These are phyloP conservation scores for Rallus limicola DNA, from an alignment of 2,113 vertebrate genomes.

Conservation along the genomic window DNA sequence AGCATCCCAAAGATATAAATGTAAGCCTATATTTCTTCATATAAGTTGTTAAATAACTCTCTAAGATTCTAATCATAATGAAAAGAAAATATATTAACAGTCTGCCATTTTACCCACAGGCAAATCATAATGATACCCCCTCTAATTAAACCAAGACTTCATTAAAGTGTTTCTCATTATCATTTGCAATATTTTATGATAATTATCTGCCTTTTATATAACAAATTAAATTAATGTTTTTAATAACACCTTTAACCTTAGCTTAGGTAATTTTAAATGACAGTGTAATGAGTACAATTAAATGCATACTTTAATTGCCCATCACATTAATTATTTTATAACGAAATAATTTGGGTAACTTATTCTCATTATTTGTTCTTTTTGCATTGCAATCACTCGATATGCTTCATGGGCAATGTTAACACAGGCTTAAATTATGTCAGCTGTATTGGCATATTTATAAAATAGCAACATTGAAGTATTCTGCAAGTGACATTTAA, in stretches of 20 bases:
- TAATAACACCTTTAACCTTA: constrained; percentile 77
- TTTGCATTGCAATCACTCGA: constrained; percentile 53
- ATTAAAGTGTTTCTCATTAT: constrained; percentile 71
- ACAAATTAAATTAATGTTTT: constrained; percentile 78
- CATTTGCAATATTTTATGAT: constrained; percentile 75
- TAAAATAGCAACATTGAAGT: constrained; percentile 4
- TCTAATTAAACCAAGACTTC: constrained; percentile 68
- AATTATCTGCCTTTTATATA: constrained; percentile 69
- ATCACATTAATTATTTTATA: constrained; percentile 73
- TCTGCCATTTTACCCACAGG: constrained; percentile 56
- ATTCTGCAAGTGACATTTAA: neutral
- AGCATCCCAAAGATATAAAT: neutral
- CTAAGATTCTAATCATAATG: constrained; percentile 53
- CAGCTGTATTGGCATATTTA: constrained; percentile 30
- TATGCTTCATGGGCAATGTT: constrained; percentile 56
- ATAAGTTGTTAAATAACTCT: constrained; percentile 57
- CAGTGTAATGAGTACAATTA: constrained; percentile 65
- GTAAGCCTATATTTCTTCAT: constrained; percentile 54
- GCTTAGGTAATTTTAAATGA: constrained; percentile 68
- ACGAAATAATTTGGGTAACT: constrained; percentile 63
- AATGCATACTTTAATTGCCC: constrained; percentile 74
- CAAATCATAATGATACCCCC: constrained; percentile 47
- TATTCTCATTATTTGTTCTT: constrained; percentile 64
- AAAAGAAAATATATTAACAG: constrained; percentile 65
- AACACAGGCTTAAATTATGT: constrained; percentile 59